Conservation (phyloP, 2,113 vertebrate species). For the Sclerurus mexicanus region DNA sequence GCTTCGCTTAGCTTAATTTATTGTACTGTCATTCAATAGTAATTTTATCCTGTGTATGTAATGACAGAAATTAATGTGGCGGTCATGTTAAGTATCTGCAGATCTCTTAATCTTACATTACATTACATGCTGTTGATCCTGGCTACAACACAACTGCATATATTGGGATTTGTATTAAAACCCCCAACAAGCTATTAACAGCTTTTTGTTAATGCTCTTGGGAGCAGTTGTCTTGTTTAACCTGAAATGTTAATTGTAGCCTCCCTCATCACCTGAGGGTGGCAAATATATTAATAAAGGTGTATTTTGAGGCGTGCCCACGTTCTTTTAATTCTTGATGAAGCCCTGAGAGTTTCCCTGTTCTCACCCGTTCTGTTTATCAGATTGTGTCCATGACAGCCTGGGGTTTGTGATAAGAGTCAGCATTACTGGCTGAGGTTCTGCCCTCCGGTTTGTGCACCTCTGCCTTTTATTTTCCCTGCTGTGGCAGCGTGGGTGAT, state of each 20-base stretch:
- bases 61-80: background rate
- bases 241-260: background rate
- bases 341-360: background rate
- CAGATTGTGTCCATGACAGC: background rate
- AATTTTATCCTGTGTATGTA: background rate
- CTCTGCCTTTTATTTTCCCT: background rate
- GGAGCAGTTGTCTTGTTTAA: background rate
- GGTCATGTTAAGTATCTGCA: background rate
- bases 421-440: background rate
- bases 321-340: background rate
- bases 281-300: background rate
- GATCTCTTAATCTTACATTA: background rate
- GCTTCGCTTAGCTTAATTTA: background rate
- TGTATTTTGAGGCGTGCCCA: background rate
- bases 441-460: background rate
- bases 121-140: background rate
- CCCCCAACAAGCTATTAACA: background rate
- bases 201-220: background rate
- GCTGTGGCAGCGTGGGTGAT: rapidly evolving
- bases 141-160: background rate
- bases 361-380: background rate
- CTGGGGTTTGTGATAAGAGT: background rate
- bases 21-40: background rate
- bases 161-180: background rate
- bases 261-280: background rate